phyloP scores from a whole-genome alignment of 2,113 vertebrate species.

The mouse (Mus musculus) region GRCm39 chr4:108516001-108516500 shows the following conservation, averaged over 20 bases:
- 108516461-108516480: neutral
- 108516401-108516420: neutral
- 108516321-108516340: neutral
- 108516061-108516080: slow-evolving; percentile 46
- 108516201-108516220: neutral
- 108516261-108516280: neutral
- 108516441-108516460: neutral
- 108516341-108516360: too few species aligned
- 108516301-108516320: neutral
- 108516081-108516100: slow-evolving; percentile 25
- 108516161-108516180: neutral
- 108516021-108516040: slow-evolving; percentile 34
- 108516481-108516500: neutral
- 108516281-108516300: neutral
- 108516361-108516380: too few species aligned
- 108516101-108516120: neutral
- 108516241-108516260: neutral
- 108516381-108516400: too few species aligned
- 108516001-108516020: neutral
- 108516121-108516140: neutral
- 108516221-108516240: neutral
- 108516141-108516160: neutral
- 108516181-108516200: neutral
- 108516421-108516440: neutral
- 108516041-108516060: neutral